Evolutionary conservation across 1,140 invertebrate genomes (phyloP).

Genomic region (Cyphomyrmex costatus): DNA sequence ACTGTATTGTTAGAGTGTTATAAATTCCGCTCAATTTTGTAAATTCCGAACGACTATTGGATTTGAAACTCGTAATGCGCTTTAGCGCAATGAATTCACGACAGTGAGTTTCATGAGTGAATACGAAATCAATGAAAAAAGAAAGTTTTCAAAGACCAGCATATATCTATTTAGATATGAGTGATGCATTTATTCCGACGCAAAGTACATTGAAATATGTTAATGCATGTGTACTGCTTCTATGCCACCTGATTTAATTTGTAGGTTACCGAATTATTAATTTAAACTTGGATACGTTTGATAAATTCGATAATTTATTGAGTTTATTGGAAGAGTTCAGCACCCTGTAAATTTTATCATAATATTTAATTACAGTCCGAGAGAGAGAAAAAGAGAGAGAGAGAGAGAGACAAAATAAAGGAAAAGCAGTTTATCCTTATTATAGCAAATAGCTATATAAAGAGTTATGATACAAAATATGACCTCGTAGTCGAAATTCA

Average conservation of each 20-base stretch:
- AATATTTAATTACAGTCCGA: background rate
- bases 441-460: conserved; percentile 1
- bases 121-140: conserved; percentile 34
- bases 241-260: background rate
- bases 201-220: conserved; percentile 35
- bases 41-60: conserved; percentile 13
- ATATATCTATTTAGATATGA: background rate
- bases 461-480: conserved; percentile 35
- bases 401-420: background rate
- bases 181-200: conserved; percentile 36
- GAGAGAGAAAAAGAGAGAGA: background rate
- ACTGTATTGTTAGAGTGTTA: background rate
- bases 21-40: conserved; percentile 28
- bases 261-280: conserved; percentile 27
- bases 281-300: conserved; percentile 3
- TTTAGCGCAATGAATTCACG: conserved; percentile 43
- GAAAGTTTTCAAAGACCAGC: conserved; percentile 19
- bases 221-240: conserved; percentile 15
- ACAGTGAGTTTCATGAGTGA: background rate
- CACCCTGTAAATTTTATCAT: background rate
- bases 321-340: background rate
- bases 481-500: conserved; percentile 12
- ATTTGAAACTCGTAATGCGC: conserved; percentile 19
- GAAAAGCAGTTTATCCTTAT: conserved; percentile 8
- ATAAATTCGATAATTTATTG: conserved; percentile 30